These are phyloP conservation scores for Pogonomyrmex californicus DNA, from an alignment of 1,140 invertebrate species.

Conservation along the genomic window DNA sequence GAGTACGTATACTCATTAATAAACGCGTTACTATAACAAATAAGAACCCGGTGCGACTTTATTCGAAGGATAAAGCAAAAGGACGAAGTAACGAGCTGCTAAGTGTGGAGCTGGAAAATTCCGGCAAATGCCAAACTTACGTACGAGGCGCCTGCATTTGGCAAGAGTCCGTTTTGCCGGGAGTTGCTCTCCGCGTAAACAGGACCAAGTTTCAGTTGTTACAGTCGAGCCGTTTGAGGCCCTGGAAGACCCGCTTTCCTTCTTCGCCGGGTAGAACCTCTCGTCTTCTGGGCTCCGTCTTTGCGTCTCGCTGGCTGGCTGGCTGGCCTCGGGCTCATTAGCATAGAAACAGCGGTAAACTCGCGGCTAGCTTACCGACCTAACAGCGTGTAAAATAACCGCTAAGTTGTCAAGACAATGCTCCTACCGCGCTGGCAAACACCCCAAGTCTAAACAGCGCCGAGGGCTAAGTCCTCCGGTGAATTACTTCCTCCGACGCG, in stretches of 20 bases:
- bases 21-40: not conserved
- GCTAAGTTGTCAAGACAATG: constrained; percentile 87
- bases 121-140: constrained; percentile 43
- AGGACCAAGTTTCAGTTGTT: constrained; percentile 61
- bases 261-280: not conserved
- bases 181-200: constrained; percentile 44
- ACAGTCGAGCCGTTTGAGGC: constrained; percentile 59
- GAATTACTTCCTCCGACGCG: constrained; percentile 77
- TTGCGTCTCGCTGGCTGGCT: constrained; percentile 8
- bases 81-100: not conserved
- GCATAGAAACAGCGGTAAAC: constrained; percentile 86
- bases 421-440: constrained; percentile 60
- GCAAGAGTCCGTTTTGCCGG: constrained; percentile 59
- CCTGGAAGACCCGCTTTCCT: not conserved
- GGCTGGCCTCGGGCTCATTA: constrained; percentile 80
- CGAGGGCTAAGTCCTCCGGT: constrained; percentile 69
- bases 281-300: constrained; percentile 34
- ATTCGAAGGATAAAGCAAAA: not conserved
- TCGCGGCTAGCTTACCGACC: constrained; percentile 85
- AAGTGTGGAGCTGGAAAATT: constrained; percentile 14
- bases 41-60: not conserved
- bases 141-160: constrained; percentile 46
- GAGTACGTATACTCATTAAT: not conserved
- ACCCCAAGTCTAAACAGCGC: constrained; percentile 74
- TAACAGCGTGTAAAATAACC: constrained; percentile 88